Evolutionary conservation across 2,888 invertebrate genomes (phyloP), one percentile per base, ranked within the genome.

Genomic region (Calliphora vomitoria): DNA sequence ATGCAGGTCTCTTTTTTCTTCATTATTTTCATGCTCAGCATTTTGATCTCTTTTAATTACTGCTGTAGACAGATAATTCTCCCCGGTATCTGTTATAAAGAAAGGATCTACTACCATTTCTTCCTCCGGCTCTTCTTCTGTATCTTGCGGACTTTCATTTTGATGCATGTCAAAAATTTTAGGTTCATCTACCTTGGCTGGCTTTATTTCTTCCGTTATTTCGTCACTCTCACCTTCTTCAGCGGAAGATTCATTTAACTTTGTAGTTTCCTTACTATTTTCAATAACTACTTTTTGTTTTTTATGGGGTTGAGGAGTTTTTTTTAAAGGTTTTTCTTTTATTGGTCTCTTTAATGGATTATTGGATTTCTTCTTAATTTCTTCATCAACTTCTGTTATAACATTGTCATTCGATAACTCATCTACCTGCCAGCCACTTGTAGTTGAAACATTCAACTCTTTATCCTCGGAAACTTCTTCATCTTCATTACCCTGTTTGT

Each of bases 21-120:
- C 20, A 35, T 13, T 20, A 31, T 47, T 50, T 41, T 35, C 25
- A 10, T 68, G 8, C 3, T 66, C 47, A 38, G 5, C 20, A 25
- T 41, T 47, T 64, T 44, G 18, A 11, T 60, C 53, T 18, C 25
- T 76, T 20, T 75, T 82, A 20, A 88, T 85, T 5, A 92, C 91
- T 2, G 92, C 93, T 0, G 92, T 91, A 0, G 94, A 93, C 11
- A 92, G 35, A 89, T 94, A 94, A 72, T 92, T 92, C 41, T 93
- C 92, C 0, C 94, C 94, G 1, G 91, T 90, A 55, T 91, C 90
- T 0, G 93, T 93, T 15, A 93, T 91, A 75, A 94, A 94, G 85
- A 94, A 94, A 0, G 93, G 91, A 90, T 94, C 93, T 0, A 91
- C 85, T 0, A 92, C 90, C 76, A 90, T 89, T 0, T 90, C 88